Evolutionary conservation across 1,140 invertebrate species (phyloP).

Genomic region (Drosophila murphyi): DNA sequence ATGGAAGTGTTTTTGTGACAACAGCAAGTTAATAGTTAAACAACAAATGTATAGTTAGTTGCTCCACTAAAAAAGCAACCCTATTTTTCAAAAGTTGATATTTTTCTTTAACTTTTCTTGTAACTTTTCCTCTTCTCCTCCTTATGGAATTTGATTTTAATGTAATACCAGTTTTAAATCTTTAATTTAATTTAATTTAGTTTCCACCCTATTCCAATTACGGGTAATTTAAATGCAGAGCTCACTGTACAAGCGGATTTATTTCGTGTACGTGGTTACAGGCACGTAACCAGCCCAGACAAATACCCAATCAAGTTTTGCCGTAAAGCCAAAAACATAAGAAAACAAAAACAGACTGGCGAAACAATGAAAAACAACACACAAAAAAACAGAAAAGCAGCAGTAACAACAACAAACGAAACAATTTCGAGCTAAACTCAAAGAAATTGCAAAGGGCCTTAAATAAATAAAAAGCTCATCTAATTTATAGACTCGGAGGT

Average conservation of each 20-base stretch:
- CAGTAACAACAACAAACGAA: slow-evolving; percentile 21
- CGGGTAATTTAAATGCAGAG: background rate
- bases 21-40: too few relatives aligned
- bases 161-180: background rate
- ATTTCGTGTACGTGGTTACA: slow-evolving; percentile 28
- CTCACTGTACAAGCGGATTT: slow-evolving; percentile 1
- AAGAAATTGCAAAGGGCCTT: slow-evolving; percentile 57
- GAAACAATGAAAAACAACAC: slow-evolving; percentile 2
- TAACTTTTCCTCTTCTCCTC: too few relatives aligned
- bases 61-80: too few relatives aligned
- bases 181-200: background rate
- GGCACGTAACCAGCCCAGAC: slow-evolving; percentile 36
- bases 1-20: too few relatives aligned
- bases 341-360: slow-evolving; percentile 3
- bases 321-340: background rate
- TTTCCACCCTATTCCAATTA: background rate
- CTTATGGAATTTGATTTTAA: background rate
- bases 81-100: too few relatives aligned
- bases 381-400: slow-evolving; percentile 20
- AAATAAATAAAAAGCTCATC: slow-evolving; percentile 70
- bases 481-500: slow-evolving; percentile 54
- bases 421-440: slow-evolving; percentile 38
- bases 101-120: too few relatives aligned
- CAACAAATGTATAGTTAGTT: too few relatives aligned
- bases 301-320: slow-evolving; percentile 21